Evolutionary conservation across 2,113 vertebrate species (phyloP), one percentile per base, ranked within the genome.

Genomic region (Oreochromis aureus): DNA sequence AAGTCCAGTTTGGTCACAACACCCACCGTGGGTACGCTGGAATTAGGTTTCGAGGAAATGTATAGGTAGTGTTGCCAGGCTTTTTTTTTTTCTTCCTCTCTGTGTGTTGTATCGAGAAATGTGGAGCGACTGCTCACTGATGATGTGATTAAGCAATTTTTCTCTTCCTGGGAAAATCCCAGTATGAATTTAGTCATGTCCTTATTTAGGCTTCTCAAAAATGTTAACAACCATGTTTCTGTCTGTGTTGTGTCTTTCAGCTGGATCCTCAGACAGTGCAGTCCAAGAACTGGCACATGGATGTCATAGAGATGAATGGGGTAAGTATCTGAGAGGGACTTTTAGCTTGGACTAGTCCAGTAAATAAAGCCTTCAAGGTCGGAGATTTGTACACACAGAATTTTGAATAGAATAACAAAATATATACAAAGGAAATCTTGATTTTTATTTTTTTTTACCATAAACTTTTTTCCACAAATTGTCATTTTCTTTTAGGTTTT

Each of bases 291-390:
- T 99, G 99, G 99, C 98, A 99, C 91, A 97, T 98, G 90, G 98
- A 99, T 1, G 97, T 99, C 95, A 99, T 99, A 4, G 98, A 99
- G 97, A 99, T 99, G 99, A 99, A 99, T 0, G 99, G 98, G 97
- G 99, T 99, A 94, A 97, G 95, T 83, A 41, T 63, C 58, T 82
- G 9, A 48, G 11, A 61, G 7, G 6, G 51, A 34, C n/a, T 15
- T 59, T 30, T 13, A 69, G 30, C 15, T 51, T 0, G 10, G 18
- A 82, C 53, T 71, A 30, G 4, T 78, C 27, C 71, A 51, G 16
- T 32, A 51, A 32, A 78, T 11, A 34, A n/a, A 54, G 41, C 24
- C 46, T 19, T 76, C 16, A 32, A 51, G 27, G 10, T 51, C 10
- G 0, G 71, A 78, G 16, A 32, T 51, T 32, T 51, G 16, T 51